phyloP scores from a whole-genome alignment of 1,140 invertebrate genomes.

The Phocides pigmalion region DNA sequence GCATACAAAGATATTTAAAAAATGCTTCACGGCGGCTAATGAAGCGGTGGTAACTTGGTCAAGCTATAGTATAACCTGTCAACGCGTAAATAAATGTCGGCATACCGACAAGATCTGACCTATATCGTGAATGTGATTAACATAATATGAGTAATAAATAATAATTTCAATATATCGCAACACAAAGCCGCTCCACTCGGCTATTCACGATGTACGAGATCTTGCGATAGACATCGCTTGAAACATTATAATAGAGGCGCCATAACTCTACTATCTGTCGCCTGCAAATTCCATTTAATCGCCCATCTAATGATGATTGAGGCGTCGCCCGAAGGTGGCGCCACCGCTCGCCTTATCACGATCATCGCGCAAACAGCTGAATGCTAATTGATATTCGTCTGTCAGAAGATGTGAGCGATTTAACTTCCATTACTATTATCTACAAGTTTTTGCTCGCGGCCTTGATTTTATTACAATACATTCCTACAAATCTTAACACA shows the following conservation, averaged over 20 bases:
- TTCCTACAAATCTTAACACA: too few species aligned
- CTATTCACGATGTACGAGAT: neutral
- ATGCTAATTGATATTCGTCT: conserved; percentile 61
- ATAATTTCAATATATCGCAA: too few species aligned
- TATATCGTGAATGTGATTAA: too few species aligned
- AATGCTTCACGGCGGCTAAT: too few species aligned
- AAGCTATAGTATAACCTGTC: too few species aligned
- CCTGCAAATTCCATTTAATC: conserved; percentile 59
- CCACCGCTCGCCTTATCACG: conserved; percentile 53
- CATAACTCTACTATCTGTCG: conserved; percentile 52
- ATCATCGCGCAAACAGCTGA: conserved; percentile 50
- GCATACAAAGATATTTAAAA: too few species aligned
- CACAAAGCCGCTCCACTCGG: neutral
- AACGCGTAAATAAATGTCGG: too few species aligned
- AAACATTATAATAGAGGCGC: conserved; percentile 46
- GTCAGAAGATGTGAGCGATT: conserved; percentile 11
- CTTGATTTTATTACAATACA: too few species aligned
- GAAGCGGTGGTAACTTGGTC: too few species aligned
- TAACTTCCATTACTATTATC: neutral
- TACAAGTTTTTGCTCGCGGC: too few species aligned
- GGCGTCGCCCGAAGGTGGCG: conserved; percentile 53
- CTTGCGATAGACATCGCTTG: conserved; percentile 18
- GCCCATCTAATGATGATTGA: conserved; percentile 63
- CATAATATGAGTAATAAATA: too few species aligned
- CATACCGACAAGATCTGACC: too few species aligned